Percentiles rank a stretch among this genome's conserved stretches.
Conservation (phyloP, 2,797 vertebrate species). For the Pangasius macronema region DNA sequence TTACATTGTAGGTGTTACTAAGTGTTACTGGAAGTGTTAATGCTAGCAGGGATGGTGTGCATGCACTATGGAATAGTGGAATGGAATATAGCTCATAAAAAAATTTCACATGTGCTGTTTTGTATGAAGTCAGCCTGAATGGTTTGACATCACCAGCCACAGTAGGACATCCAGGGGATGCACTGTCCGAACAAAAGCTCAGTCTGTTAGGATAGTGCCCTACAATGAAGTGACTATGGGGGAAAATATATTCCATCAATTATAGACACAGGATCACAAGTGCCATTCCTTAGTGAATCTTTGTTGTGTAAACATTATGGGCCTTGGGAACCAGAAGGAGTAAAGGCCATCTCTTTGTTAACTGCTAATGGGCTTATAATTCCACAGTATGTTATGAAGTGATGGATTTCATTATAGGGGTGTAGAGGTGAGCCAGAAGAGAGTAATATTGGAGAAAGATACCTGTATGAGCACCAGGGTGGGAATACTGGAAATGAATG, state of each 20-base stretch:
- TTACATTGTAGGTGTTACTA: not conserved
- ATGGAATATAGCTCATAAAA: no score
- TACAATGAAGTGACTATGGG: not conserved
- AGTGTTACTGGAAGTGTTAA: not conserved
- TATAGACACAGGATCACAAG: not conserved
- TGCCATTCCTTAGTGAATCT: not conserved
- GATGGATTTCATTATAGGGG: not conserved
- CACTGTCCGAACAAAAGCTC: not conserved
- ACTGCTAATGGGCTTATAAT: not conserved
- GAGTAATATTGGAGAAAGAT: not conserved
- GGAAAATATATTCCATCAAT: not conserved
- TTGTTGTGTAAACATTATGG: not conserved
- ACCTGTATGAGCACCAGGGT: no score
- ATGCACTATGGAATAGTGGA: not conserved
- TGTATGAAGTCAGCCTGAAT: not conserved
- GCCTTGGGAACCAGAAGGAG: not conserved
- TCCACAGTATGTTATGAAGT: not conserved
- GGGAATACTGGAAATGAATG: no score
- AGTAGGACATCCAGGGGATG: not conserved
- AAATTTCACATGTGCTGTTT: not conserved
- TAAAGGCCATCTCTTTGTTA: not conserved
- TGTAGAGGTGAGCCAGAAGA: not conserved
- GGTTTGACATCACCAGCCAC: not conserved
- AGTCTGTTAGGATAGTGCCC: not conserved
- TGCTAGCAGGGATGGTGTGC: not conserved